Percentiles rank a stretch among this genome's conserved stretches.
phyloP scores from a whole-genome alignment of 2,113 vertebrate species.

The Hemiprocne comata region DNA sequence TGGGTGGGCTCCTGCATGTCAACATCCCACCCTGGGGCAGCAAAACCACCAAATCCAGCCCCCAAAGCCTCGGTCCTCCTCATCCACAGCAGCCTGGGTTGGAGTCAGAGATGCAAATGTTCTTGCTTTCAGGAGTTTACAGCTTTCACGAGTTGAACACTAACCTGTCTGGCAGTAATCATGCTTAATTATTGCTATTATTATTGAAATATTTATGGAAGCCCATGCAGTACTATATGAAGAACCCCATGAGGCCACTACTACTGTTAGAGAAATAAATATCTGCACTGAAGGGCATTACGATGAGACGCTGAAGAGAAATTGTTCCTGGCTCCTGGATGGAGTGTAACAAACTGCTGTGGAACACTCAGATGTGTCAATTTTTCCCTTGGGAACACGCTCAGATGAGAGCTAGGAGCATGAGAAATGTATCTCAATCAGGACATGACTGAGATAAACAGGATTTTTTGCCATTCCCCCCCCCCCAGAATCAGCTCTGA shows the following conservation, averaged over 20 bases:
- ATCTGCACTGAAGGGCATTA: background rate
- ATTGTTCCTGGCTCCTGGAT: background rate
- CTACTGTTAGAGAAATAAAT: background rate
- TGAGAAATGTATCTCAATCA: background rate
- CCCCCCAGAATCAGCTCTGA: background rate
- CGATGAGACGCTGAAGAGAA: background rate
- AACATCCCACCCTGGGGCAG: background rate
- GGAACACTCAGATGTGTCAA: background rate
- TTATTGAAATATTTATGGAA: constrained; percentile 1
- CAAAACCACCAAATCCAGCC: background rate
- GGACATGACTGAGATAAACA: background rate
- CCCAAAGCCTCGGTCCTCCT: background rate
- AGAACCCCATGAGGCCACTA: background rate
- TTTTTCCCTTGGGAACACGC: background rate
- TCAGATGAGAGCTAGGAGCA: background rate
- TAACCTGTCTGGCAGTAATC: background rate
- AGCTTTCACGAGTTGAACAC: background rate
- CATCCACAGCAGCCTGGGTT: fast-evolving
- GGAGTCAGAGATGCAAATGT: background rate
- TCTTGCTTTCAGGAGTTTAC: background rate
- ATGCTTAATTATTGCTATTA: constrained; percentile 14
- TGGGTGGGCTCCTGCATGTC: background rate
- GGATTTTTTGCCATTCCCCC: background rate
- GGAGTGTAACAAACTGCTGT: background rate
- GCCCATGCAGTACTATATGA: background rate